These are phyloP conservation scores for Dipodomys spectabilis DNA, from an alignment of 2,113 vertebrate genomes.

Conservation along the genomic window DNA sequence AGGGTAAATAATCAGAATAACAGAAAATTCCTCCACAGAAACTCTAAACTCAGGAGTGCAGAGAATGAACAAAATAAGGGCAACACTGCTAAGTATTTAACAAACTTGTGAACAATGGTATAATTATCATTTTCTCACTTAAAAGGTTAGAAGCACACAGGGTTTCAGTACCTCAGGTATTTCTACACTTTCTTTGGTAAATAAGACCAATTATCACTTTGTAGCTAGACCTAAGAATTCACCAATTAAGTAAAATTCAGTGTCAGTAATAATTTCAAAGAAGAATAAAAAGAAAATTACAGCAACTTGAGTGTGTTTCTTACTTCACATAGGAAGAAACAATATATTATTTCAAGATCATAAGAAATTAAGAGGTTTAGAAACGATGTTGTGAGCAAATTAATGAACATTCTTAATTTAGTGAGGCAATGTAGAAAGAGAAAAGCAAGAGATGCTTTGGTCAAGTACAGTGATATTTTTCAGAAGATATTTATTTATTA, in stretches of 20 bases:
- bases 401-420: not conserved
- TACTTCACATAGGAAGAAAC: not conserved
- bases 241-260: not conserved
- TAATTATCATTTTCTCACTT: not conserved
- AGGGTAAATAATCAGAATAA: not conserved
- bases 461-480: too few species aligned
- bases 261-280: not conserved
- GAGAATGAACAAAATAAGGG: not conserved
- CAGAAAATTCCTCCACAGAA: not conserved
- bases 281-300: not conserved
- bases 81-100: not conserved
- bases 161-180: not conserved
- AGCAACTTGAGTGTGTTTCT: not conserved
- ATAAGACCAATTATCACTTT: not conserved
- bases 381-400: not conserved
- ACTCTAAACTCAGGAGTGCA: not conserved
- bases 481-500: too few species aligned
- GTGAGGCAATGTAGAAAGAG: too few species aligned
- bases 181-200: not conserved
- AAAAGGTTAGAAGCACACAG: not conserved
- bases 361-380: not conserved
- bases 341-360: not conserved
- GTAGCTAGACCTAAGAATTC: not conserved
- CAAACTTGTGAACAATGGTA: not conserved
- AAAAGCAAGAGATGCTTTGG: too few species aligned